Conservation (phyloP, 2,113 vertebrate species). For the Anolis carolinensis region DNA sequence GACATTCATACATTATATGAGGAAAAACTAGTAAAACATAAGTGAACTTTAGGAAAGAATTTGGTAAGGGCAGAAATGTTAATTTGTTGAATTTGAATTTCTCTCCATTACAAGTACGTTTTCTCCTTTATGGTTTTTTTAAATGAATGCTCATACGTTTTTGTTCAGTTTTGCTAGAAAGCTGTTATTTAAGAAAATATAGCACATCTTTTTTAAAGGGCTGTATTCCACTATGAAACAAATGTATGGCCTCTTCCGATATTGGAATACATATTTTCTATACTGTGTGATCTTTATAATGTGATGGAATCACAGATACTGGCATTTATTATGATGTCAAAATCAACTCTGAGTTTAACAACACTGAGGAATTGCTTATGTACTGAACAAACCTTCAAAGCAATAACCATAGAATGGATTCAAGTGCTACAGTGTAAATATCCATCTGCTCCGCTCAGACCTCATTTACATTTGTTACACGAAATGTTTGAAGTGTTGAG, state of each 20-base stretch:
- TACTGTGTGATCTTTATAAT: slow-evolving; percentile 3
- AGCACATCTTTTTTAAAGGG: slow-evolving; percentile 18
- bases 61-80: neutral
- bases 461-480: neutral
- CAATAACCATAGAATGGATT: neutral
- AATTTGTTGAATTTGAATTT: neutral
- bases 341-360: neutral
- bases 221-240: slow-evolving; percentile 16
- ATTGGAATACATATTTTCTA: slow-evolving; percentile 9
- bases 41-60: neutral
- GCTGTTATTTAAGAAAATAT: neutral
- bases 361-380: neutral
- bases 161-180: neutral
- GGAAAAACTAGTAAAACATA: neutral
- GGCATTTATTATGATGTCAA: neutral
- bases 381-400: neutral
- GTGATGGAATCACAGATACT: neutral
- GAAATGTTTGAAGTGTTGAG: neutral
- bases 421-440: fast-evolving
- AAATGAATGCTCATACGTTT: neutral
- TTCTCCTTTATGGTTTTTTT: neutral
- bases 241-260: slow-evolving; percentile 1
- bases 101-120: neutral
- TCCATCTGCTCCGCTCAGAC: fast-evolving
- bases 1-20: neutral